Conservation (phyloP, 2,113 vertebrate species). For the Anser cygnoides region DNA sequence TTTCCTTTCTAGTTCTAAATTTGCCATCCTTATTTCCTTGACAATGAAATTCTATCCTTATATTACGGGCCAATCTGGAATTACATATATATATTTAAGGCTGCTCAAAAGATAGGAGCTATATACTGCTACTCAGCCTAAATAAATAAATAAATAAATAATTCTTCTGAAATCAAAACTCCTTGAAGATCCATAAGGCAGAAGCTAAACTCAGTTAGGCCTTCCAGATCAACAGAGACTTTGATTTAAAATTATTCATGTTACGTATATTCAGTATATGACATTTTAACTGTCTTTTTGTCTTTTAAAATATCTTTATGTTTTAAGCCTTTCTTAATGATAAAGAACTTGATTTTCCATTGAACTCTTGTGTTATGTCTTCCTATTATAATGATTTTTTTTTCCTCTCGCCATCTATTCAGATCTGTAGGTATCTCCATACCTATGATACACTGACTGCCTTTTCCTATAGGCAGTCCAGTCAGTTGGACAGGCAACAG, state of each 20-base stretch:
- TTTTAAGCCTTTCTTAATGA: background rate
- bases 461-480: background rate
- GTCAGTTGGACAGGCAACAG: background rate
- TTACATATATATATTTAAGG: background rate
- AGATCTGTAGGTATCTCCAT: background rate
- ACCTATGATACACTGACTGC: background rate
- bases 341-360: background rate
- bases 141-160: background rate
- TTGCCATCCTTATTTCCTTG: conserved; percentile 15
- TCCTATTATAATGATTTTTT: background rate
- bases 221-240: background rate
- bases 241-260: background rate
- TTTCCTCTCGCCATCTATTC: background rate
- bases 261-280: background rate
- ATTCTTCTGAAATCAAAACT: background rate
- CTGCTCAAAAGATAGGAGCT: background rate
- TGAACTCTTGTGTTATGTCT: background rate
- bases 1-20: background rate
- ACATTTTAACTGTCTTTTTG: background rate
- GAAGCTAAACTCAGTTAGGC: background rate
- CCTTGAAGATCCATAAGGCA: background rate
- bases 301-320: background rate
- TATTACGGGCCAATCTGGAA: background rate
- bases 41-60: conserved; percentile 33
- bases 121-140: background rate